Conservation (phyloP, 2,113 vertebrate species). For the Eidolon helvum region DNA sequence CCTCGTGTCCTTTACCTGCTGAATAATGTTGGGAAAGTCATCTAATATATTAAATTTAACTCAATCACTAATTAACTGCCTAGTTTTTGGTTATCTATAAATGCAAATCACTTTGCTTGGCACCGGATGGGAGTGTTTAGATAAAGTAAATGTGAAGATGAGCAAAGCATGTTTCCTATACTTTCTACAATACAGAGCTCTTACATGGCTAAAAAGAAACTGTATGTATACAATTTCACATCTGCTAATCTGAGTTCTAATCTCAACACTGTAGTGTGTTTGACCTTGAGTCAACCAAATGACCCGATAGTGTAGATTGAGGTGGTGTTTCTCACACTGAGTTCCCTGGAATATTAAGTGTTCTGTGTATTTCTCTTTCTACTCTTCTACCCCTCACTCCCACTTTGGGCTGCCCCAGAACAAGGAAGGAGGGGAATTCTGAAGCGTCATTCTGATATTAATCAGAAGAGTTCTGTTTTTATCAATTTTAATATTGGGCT, state of each 20-base stretch:
- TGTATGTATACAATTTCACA: not conserved
- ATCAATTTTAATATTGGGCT: not conserved
- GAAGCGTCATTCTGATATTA: not conserved
- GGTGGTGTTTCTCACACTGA: not conserved
- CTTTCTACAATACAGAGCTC: not conserved
- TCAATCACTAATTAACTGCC: not conserved
- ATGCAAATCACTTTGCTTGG: not conserved
- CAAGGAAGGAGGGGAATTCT: not conserved
- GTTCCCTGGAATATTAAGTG: not conserved
- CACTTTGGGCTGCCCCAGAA: not conserved
- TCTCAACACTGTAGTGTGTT: not conserved
- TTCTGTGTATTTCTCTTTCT: not conserved
- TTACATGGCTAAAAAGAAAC: not conserved
- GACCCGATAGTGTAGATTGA: not conserved
- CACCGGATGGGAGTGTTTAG: not conserved
- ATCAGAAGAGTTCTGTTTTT: not conserved
- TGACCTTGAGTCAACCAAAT: not conserved
- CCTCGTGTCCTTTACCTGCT: not conserved
- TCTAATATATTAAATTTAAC: not conserved
- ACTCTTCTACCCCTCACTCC: too few relatives aligned
- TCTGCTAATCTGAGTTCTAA: not conserved
- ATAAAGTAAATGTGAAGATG: not conserved
- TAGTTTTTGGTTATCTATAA: not conserved
- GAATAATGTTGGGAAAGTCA: constrained; percentile 7
- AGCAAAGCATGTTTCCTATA: not conserved